Conservation (phyloP, 2,797 vertebrate species). For the Cyclopterus lumpus region DNA sequence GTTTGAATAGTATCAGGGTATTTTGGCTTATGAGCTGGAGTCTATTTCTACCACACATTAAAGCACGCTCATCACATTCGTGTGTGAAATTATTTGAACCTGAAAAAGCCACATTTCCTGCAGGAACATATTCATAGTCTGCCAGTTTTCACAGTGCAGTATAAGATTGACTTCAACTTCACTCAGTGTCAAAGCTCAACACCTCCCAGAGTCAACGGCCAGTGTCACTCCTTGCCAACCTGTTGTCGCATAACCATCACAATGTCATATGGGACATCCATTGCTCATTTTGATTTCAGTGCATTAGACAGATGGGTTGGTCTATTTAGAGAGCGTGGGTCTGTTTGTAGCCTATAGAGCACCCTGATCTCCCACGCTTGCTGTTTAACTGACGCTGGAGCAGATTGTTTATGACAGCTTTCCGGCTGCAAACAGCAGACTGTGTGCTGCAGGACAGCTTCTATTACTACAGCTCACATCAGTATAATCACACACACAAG, state of each 20-base stretch:
- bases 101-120: slow-evolving; percentile 50
- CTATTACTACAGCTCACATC: slow-evolving; percentile 71
- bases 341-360: slow-evolving; percentile 72
- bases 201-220: slow-evolving; percentile 30
- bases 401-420: slow-evolving; percentile 84
- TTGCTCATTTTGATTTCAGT: slow-evolving; percentile 68
- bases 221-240: slow-evolving; percentile 52
- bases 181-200: slow-evolving; percentile 55
- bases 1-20: slow-evolving; percentile 1
- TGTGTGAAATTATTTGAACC: slow-evolving; percentile 65
- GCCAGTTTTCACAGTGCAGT: slow-evolving; percentile 25
- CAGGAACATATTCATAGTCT: slow-evolving; percentile 22
- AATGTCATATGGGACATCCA: slow-evolving; percentile 62
- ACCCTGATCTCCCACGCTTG: slow-evolving; percentile 74
- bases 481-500: slow-evolving; percentile 29
- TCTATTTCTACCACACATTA: slow-evolving; percentile 46
- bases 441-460: slow-evolving; percentile 75
- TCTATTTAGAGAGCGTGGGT: slow-evolving; percentile 73
- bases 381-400: slow-evolving; percentile 78
- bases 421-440: slow-evolving; percentile 75
- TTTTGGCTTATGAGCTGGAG: slow-evolving; percentile 37
- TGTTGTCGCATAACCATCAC: slow-evolving; percentile 55
- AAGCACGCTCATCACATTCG: slow-evolving; percentile 47
- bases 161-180: slow-evolving; percentile 39
- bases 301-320: slow-evolving; percentile 72